phyloP scores from a whole-genome alignment of 2,888 invertebrate species.

The Physocephala rufipes region DNA sequence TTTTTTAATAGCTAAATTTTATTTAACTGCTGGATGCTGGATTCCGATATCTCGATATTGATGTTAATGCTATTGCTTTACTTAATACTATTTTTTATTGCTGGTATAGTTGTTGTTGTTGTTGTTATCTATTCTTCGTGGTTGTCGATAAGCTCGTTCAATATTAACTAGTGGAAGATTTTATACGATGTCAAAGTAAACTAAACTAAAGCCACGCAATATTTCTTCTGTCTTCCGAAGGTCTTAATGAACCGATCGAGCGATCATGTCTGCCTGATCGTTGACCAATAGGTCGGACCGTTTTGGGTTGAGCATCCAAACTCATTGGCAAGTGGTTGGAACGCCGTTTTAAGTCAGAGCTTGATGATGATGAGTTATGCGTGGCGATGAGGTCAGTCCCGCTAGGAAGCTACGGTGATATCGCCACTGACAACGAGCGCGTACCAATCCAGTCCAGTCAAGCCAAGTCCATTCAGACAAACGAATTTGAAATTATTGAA shows the following conservation, averaged over 20 bases:
- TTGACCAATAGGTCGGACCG: not conserved
- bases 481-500: not conserved
- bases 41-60: constrained; percentile 9
- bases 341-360: not conserved
- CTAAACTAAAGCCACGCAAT: not conserved
- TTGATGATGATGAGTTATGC: constrained; percentile 34
- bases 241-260: constrained; percentile 22
- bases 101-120: constrained; percentile 9
- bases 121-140: constrained; percentile 20
- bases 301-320: constrained; percentile 7
- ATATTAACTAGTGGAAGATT: not conserved
- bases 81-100: constrained; percentile 1
- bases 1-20: too few relatives aligned
- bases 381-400: constrained; percentile 14
- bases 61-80: constrained; percentile 14
- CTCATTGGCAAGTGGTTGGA: too few relatives aligned
- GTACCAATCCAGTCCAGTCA: too few relatives aligned
- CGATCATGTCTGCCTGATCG: constrained; percentile 8
- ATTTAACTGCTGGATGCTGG: not conserved
- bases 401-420: not conserved
- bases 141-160: not conserved
- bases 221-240: not conserved
- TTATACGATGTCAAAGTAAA: not conserved
- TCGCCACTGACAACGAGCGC: too few relatives aligned
- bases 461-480: too few relatives aligned